These are phyloP conservation scores for Troides helena DNA, from an alignment of 2,888 invertebrate species.

Conservation along the genomic window DNA sequence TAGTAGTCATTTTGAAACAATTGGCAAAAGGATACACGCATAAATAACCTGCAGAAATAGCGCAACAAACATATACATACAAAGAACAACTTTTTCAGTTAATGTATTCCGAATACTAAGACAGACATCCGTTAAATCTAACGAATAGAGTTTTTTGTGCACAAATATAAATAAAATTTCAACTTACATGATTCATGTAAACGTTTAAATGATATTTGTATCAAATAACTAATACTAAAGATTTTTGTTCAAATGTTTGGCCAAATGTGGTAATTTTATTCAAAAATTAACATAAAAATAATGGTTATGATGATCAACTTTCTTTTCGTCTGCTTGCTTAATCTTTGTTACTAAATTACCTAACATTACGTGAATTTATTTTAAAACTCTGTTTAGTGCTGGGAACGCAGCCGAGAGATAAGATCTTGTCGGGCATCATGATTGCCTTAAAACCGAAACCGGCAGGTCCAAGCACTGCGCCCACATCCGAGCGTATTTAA, in stretches of 20 bases:
- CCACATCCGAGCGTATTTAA: constrained; percentile 14
- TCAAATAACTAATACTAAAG: too few species aligned
- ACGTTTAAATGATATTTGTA: too few species aligned
- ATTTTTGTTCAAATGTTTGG: too few species aligned
- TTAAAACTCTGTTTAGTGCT: background rate
- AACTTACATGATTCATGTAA: too few species aligned
- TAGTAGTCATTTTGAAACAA: background rate
- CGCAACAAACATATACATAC: background rate
- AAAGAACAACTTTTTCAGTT: background rate
- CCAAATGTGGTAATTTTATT: too few species aligned
- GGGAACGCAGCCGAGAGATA: constrained; percentile 1
- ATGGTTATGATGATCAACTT: background rate
- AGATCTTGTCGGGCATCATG: constrained; percentile 14
- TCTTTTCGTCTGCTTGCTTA: background rate
- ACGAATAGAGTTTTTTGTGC: too few species aligned
- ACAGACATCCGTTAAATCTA: too few species aligned
- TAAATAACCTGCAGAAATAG: background rate
- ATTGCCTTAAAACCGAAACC: constrained; percentile 15
- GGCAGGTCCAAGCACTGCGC: constrained; percentile 9
- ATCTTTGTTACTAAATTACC: background rate
- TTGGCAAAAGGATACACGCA: background rate
- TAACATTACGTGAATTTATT: background rate
- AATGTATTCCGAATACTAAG: too few species aligned
- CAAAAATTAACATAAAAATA: too few species aligned
- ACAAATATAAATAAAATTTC: too few species aligned